Evolutionary conservation across 2,888 invertebrate species (phyloP).

Genomic region (Lasiommata megera): DNA sequence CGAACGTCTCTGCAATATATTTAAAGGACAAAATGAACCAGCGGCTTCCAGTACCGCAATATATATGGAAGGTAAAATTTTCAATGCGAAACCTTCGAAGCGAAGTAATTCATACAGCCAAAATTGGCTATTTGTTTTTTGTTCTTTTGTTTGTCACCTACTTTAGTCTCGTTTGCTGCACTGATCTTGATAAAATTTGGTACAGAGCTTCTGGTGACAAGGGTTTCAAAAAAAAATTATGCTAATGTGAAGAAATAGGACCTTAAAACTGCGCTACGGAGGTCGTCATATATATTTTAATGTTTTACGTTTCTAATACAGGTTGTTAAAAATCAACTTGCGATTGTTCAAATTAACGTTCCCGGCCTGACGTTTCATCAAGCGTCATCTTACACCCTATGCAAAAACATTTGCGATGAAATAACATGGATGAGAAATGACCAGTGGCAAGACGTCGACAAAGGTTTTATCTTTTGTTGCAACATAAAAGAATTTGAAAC

Average conservation of each 20-base stretch:
- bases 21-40: slow-evolving; percentile 7
- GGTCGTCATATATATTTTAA: no score
- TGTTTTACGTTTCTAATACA: slow-evolving; percentile 24
- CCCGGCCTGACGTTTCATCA: slow-evolving; percentile 41
- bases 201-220: no score
- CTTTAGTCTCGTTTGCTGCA: no score
- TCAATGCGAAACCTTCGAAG: no score
- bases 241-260: no score
- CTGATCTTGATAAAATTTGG: no score
- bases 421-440: slow-evolving; percentile 44
- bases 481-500: slow-evolving; percentile 37
- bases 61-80: slow-evolving; percentile 20
- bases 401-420: slow-evolving; percentile 44
- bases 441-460: slow-evolving; percentile 39
- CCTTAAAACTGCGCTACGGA: no score
- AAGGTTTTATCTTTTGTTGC: slow-evolving; percentile 54
- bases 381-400: slow-evolving; percentile 35
- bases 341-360: slow-evolving; percentile 52
- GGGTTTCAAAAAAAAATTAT: no score
- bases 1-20: background rate
- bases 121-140: no score
- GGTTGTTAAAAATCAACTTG: slow-evolving; percentile 45
- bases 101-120: no score
- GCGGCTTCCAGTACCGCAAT: slow-evolving; percentile 5
- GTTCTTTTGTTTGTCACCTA: no score